Evolutionary conservation across 2,113 vertebrate genomes (phyloP).

Genomic region (Pavo muticus): DNA sequence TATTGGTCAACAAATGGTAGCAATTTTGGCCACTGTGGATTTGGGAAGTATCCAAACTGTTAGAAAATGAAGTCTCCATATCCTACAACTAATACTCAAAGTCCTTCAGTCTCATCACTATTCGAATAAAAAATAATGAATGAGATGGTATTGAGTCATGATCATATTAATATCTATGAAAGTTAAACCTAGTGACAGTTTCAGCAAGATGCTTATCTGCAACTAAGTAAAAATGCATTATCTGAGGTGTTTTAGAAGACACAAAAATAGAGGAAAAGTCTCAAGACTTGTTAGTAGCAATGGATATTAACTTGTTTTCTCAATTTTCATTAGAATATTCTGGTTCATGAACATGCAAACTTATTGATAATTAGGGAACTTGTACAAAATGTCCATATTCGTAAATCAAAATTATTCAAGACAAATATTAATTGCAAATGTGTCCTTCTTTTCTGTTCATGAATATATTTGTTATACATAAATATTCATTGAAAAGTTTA

Average conservation of each 20-base stretch:
- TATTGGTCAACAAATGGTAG: background rate
- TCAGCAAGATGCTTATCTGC: background rate
- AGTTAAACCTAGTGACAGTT: background rate
- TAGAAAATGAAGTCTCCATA: background rate
- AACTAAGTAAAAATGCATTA: background rate
- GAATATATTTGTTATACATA: constrained; percentile 44
- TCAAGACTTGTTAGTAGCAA: background rate
- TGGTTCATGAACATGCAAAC: background rate
- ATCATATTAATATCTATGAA: background rate
- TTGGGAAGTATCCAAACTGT: background rate
- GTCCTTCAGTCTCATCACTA: background rate
- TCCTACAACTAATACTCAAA: background rate
- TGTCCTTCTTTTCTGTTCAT: background rate
- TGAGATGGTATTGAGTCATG: background rate
- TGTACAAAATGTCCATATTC: constrained; percentile 26
- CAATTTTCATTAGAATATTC: background rate
- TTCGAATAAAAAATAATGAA: background rate
- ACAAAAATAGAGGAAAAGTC: background rate
- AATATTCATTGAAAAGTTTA: constrained; percentile 50
- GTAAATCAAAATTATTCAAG: constrained; percentile 34
- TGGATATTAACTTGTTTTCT: constrained; percentile 2
- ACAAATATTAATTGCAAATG: constrained; percentile 65
- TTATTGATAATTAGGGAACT: constrained; percentile 28
- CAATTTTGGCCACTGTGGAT: background rate
- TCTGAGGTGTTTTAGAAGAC: background rate